Evolutionary conservation across 2,888 invertebrate genomes (phyloP).

Genomic region (Lottia gigantea): DNA sequence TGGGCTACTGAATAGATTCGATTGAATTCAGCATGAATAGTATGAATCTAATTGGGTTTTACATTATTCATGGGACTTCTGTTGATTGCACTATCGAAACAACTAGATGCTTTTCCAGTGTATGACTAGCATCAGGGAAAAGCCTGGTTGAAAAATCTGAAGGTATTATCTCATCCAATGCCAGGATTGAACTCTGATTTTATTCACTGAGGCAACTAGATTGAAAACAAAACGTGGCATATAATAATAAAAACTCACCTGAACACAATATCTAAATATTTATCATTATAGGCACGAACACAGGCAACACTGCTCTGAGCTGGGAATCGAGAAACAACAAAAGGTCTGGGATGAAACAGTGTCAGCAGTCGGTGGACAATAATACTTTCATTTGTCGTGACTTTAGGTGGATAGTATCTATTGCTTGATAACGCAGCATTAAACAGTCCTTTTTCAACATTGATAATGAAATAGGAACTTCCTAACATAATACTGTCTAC

Average conservation of each 20-base stretch:
- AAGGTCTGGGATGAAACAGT: conserved; percentile 65
- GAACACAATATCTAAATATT: conserved; percentile 61
- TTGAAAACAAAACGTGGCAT: no score
- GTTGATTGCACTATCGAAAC: no score
- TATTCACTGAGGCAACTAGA: no score
- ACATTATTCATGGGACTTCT: no score
- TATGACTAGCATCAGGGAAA: no score
- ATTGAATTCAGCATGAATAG: no score
- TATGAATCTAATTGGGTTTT: no score
- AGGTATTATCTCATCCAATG: no score
- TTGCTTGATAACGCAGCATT: conserved; percentile 43
- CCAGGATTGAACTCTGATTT: no score
- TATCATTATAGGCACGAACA: conserved; percentile 57
- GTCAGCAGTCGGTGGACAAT: conserved; percentile 57
- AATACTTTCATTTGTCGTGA: conserved; percentile 37
- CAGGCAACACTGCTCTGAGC: conserved; percentile 59
- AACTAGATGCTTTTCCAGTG: no score
- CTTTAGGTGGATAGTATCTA: conserved; percentile 56
- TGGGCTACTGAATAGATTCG: no score
- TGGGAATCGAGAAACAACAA: conserved; percentile 59
- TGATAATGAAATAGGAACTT: conserved; percentile 29
- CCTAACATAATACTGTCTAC: conserved; percentile 25
- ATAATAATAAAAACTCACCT: conserved; percentile 45
- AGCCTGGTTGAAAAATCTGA: no score
- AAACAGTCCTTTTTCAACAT: conserved; percentile 22